Base-by-base conservation (phyloP, 2,888 invertebrate species). In the Oxyteleia sp. region DNA sequence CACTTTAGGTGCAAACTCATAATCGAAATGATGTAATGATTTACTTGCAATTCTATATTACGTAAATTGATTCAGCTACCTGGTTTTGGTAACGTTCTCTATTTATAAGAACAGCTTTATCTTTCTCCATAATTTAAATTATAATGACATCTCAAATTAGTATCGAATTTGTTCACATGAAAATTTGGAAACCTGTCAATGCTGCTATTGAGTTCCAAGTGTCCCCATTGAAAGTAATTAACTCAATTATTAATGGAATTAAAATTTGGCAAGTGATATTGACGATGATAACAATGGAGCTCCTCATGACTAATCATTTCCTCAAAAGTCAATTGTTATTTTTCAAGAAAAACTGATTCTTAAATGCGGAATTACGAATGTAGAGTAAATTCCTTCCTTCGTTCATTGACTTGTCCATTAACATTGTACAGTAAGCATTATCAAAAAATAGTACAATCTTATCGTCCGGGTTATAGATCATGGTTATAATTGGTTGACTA, bases 391-490 rank as follows among this genome's bases (percentile, higher is more conserved):
- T 32, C 45, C 49, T 45, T 49, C 38, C 35, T 20, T 64, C 79
- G 79, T 79, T 72, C 71, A 66, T 72, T 72, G 72, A 79, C 64
- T 71, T 35, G 49, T 63, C 3, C 15, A 35, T 57, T 57, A 55
- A 71, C 71, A 72, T 71, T 79, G 51, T 66, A 43, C 16, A 72
- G 55, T 32, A 72, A 64, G 55, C 16, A 64, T 32, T 43, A 55
- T 63, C 51, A 61, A 47, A 79, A 55, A 71, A 63, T 61, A 47
- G 63, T 53, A 3, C 45, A 63, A 71, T 66, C 59, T 79, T 79
- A 72, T 53, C 72, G 26, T 15, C 29, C 53, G 18, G 80, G 80
- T 72, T 66, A 80, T 72, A 80, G 80, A 80, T 80, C 80, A 80
- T 66, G 66, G 80, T 59, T 80, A 72, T 80, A 80, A 66, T 66